phyloP scores from a whole-genome alignment of 2,888 invertebrate genomes.

The Drosophila peninsularis region DNA sequence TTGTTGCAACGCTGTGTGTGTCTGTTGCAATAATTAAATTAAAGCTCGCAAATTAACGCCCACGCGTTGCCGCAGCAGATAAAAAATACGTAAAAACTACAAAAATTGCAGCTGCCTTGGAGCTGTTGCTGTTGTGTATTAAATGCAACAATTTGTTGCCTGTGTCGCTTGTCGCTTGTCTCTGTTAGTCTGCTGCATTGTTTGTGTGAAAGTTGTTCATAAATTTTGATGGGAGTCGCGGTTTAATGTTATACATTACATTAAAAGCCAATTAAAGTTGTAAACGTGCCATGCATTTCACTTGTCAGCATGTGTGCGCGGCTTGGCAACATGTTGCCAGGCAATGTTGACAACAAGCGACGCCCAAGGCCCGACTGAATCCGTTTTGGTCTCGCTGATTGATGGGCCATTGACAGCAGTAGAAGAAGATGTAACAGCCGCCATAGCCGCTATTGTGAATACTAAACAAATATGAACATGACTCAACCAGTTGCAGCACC shows the following conservation, averaged over 20 bases:
- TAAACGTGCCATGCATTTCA: conserved; percentile 59
- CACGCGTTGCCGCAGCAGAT: conserved; percentile 19
- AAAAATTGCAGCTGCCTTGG: conserved; percentile 1
- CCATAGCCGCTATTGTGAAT: conserved; percentile 51
- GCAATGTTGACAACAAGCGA: conserved; percentile 21
- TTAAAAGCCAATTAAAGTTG: conserved; percentile 60
- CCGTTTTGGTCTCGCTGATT: conserved; percentile 60
- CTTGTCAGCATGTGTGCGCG: conserved; percentile 47
- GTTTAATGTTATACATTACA: conserved; percentile 67
- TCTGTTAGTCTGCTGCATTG: conserved; percentile 39
- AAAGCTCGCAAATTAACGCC: conserved; percentile 49
- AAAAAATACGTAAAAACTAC: neutral
- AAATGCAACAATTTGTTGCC: conserved; percentile 59
- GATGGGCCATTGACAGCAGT: conserved; percentile 55
- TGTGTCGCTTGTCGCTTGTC: conserved; percentile 1
- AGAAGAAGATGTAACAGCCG: conserved; percentile 4
- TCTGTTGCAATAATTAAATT: conserved; percentile 48
- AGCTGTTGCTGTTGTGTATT: conserved; percentile 22
- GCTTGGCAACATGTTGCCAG: conserved; percentile 61
- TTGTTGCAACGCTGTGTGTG: conserved; percentile 6
- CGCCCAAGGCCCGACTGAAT: conserved; percentile 40
- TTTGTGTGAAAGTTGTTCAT: conserved; percentile 64
- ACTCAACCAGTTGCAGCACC: conserved; percentile 76
- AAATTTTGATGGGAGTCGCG: conserved; percentile 35
- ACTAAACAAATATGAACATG: conserved; percentile 62